These are phyloP conservation scores for Oryzaephilus surinamensis DNA, from an alignment of 1,140 invertebrate genomes.

Conservation along the genomic window DNA sequence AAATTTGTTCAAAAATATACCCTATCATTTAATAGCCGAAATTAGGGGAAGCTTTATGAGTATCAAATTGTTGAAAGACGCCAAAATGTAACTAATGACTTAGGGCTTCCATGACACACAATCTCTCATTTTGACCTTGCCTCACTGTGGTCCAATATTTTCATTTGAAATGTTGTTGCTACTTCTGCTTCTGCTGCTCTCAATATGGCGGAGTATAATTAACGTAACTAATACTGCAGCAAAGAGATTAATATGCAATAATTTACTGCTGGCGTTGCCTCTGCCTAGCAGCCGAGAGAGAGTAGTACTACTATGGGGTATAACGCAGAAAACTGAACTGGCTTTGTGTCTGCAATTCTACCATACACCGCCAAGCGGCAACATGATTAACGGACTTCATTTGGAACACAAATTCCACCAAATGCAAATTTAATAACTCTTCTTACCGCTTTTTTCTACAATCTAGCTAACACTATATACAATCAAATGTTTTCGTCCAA, in stretches of 20 bases:
- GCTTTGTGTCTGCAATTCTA: constrained; percentile 27
- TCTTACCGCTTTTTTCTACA: no score
- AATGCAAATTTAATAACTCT: constrained; percentile 37
- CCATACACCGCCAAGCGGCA: constrained; percentile 20
- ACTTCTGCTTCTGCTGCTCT: constrained; percentile 17
- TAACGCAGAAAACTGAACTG: constrained; percentile 32
- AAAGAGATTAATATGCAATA: constrained; percentile 38
- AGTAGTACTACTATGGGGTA: constrained; percentile 19
- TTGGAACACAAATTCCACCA: constrained; percentile 35
- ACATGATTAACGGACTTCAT: constrained; percentile 36
- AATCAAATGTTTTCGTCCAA: no score
- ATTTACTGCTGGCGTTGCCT: constrained; percentile 35
- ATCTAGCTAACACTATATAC: no score
- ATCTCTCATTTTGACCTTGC: no score
- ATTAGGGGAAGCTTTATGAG: no score
- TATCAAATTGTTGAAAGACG: no score
- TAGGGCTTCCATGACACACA: no score
- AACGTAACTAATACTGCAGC: constrained; percentile 38
- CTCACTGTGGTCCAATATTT: constrained; percentile 22
- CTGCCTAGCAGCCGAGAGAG: neutral
- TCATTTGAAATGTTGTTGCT: constrained; percentile 19
- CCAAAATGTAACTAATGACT: no score
- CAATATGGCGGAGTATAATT: constrained; percentile 36
- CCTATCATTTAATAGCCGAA: no score
- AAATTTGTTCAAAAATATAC: no score